Evolutionary conservation across 1,140 invertebrate species (phyloP), one percentile per base, ranked within the genome.

Genomic region (Polyergus mexicanus): DNA sequence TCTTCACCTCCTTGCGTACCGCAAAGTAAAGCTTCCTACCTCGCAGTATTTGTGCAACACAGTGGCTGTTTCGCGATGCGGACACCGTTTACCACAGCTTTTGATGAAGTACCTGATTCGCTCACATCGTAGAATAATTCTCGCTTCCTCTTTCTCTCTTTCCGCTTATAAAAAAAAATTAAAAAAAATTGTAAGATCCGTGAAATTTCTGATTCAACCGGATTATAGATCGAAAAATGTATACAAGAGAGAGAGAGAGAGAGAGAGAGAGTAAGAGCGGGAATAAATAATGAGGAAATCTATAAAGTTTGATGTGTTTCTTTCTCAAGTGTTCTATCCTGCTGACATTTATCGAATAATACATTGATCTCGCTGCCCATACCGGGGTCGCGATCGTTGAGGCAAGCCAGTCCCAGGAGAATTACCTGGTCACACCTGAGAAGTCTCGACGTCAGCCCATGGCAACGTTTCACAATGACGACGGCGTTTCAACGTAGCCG

Each of bases 401-500:
- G 25, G 65, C 44, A 76, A 85, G 75, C 86, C 83, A 47, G 51
- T 74, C 88, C 16, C 77, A 47, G 5, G 77, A 51, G 88, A 78
- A 32, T 83, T 86, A 86, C 66, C 88, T 86, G 85, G 85, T 60
- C 38, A 60, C 77, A 86, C 85, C 85, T 88, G 87, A 80, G 75
- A 28, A 75, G 60, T 41, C 74, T 19, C 68, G 60, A 66, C 83
- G 44, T 86, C 87, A 44, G 22, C 51, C 74, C 25, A 69, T 71
- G 35, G 38, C 65, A 74, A 35, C 72, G 66, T 89, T 83, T 89
- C 88, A 75, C 71, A 83, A 89, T 86, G 68, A 83, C 84, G 87
- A 58, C 63, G 58, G 63, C 88, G 71, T 89, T 86, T 86, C 84
- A 80, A 58, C 65, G 38, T 62, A 47, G 78, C 22, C 81, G 86